Conservation (phyloP, 1,140 invertebrate genomes). For the Subanguina moxae region DNA sequence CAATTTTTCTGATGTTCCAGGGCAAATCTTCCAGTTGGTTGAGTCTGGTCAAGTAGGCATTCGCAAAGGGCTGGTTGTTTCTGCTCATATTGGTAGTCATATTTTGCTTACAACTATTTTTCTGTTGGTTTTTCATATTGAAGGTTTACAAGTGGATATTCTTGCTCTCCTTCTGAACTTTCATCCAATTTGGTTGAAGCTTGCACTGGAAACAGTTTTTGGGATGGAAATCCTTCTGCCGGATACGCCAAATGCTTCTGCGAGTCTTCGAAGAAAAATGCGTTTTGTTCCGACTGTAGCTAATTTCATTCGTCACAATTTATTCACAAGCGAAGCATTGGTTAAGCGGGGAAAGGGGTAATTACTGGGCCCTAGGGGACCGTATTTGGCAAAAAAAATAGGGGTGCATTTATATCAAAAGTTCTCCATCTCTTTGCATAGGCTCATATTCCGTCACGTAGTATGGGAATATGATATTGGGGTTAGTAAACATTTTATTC, state of each 20-base stretch:
- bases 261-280: background rate
- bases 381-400: too few relatives aligned
- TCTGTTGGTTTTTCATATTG: background rate
- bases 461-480: too few relatives aligned
- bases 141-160: background rate
- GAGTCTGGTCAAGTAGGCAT: background rate
- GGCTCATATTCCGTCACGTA: too few relatives aligned
- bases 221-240: background rate
- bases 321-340: background rate
- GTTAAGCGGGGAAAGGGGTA: too few relatives aligned
- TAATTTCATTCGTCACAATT: slow-evolving; percentile 1
- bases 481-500: too few relatives aligned
- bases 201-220: slow-evolving; percentile 14
- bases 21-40: background rate
- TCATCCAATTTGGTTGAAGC: slow-evolving; percentile 12
- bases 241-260: background rate
- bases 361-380: too few relatives aligned
- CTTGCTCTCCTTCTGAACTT: slow-evolving; percentile 12
- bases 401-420: too few relatives aligned
- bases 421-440: too few relatives aligned
- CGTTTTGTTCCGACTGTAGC: background rate
- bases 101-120: background rate
- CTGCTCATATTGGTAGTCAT: slow-evolving; percentile 3
- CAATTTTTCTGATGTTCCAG: background rate
- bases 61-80: slow-evolving; percentile 3